Evolutionary conservation across 2,113 vertebrate genomes (phyloP).

Genomic region (Oncorhynchus masou): DNA sequence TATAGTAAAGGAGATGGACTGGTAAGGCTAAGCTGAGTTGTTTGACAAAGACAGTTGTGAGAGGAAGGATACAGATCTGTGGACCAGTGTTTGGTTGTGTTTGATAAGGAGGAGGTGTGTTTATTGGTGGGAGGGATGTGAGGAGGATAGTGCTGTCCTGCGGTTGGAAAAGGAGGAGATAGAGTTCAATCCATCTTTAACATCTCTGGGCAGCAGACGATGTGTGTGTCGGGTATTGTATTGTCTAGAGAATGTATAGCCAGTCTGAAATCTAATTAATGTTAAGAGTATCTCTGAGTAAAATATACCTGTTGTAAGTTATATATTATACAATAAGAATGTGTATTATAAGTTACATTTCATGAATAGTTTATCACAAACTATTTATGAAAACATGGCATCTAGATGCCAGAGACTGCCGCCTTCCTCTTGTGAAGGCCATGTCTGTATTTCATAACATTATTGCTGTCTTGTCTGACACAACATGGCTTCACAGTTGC

Average conservation of each 20-base stretch:
- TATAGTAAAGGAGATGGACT: not conserved
- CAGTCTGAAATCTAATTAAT: not conserved
- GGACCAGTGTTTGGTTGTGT: not conserved
- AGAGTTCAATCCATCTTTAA: slow-evolving; percentile 51
- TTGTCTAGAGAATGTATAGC: not conserved
- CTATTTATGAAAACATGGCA: slow-evolving; percentile 9
- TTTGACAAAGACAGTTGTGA: not conserved
- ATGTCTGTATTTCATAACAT: slow-evolving; percentile 34
- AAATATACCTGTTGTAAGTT: not conserved
- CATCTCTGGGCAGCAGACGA: slow-evolving; percentile 56
- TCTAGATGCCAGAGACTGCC: slow-evolving; percentile 10
- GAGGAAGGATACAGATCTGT: not conserved
- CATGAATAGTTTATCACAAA: not conserved
- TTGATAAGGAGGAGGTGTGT: not conserved
- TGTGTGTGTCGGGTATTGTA: slow-evolving; percentile 2
- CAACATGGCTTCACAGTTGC: slow-evolving; percentile 27
- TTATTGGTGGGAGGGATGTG: slow-evolving; percentile 5
- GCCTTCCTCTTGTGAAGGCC: slow-evolving; percentile 27
- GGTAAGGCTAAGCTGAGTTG: not conserved
- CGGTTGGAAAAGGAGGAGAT: slow-evolving; percentile 60
- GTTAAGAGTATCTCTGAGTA: not conserved
- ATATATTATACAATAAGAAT: not conserved
- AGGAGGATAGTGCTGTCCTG: slow-evolving; percentile 51
- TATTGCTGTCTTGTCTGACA: not conserved
- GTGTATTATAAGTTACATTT: not conserved